phyloP scores from a whole-genome alignment of 2,113 vertebrate species.

The Pagrus major region DNA sequence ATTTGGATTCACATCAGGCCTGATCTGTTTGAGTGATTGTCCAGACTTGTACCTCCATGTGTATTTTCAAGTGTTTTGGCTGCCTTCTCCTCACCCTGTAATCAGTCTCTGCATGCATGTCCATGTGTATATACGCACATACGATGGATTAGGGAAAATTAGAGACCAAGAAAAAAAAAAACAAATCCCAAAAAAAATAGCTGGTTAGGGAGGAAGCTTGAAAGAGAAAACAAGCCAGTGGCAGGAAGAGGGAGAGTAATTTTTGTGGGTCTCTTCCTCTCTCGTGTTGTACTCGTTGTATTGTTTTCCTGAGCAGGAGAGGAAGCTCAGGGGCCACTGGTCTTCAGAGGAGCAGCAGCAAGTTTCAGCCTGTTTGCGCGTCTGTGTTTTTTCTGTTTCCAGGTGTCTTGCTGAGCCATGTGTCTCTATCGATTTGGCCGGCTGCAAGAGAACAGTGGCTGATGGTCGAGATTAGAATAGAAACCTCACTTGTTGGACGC shows the following conservation, averaged over 20 bases:
- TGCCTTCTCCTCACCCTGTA: constrained; percentile 40
- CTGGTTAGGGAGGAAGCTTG: constrained; percentile 30
- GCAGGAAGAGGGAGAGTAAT: constrained; percentile 14
- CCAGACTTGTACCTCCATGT: constrained; percentile 33
- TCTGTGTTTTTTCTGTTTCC: constrained; percentile 55
- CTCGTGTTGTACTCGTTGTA: constrained; percentile 42
- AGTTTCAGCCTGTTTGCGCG: constrained; percentile 48
- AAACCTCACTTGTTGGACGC: constrained; percentile 64
- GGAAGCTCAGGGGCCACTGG: constrained; percentile 41
- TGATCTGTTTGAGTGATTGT: constrained; percentile 48
- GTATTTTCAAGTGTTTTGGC: constrained; percentile 54
- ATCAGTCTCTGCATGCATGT: constrained; percentile 45
- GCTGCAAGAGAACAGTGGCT: constrained; percentile 63
- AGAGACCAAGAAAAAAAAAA: constrained; percentile 43
- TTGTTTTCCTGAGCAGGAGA: constrained; percentile 37
- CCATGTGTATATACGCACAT: constrained; percentile 20
- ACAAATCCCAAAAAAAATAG: constrained; percentile 39
- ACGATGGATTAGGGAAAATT: constrained; percentile 21
- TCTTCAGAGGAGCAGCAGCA: constrained; percentile 50
- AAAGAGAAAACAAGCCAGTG: constrained; percentile 40
- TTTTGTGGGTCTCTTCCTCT: constrained; percentile 23
- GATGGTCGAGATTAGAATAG: constrained; percentile 68
- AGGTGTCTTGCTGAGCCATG: constrained; percentile 55
- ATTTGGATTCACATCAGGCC: constrained; percentile 68
- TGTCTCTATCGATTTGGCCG: constrained; percentile 66